Evolutionary conservation across 2,113 vertebrate genomes (phyloP), one percentile per base, ranked within the genome.

Genomic region (Hystrix cristata): DNA sequence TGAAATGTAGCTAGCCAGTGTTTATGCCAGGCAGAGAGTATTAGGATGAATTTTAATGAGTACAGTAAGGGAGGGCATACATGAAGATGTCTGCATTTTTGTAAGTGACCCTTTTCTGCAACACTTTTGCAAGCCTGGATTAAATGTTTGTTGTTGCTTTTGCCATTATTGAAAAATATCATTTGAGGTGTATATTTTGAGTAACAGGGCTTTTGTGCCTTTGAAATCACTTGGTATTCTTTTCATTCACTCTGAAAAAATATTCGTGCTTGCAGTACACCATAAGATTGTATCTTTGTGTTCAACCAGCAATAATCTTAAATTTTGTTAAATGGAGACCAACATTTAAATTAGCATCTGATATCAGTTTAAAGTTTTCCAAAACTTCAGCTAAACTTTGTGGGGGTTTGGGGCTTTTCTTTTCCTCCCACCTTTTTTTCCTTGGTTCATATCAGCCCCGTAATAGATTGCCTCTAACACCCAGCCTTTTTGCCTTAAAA

Each of bases 291-390:
- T 87, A 5, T 93, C 59, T 93, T 92, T 95, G 43, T 88, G 38
- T 76, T 96, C 34, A 53, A 11, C n/a, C 4, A 15, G 29, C 60
- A 91, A 64, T 87, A 88, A 62, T 71, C 7, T 46, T 93, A 38
- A 29, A 15, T 89, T 93, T 96, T 80, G 57, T 57, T 78, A 92
- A 71, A 55, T 43, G 48, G 69, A 93, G 43, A 95, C 53, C 23
- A 94, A 23, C 72, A 82, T 86, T 94, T 87, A 86, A 94, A 94
- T 92, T 93, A 89, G n/a, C 95, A 95, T 5, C 79, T 94, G 71
- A 86, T 84, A 86, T n/a, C 59, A 74, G 43, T 55, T 89, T 92
- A 83, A 95, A 34, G 16, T 57, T 86, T 95, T 94, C 87, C 31
- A 91, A 59, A 94, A 38, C n/a, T 84, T 95, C 43, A 83, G 0